Evolutionary conservation across 1,140 invertebrate genomes (phyloP).

Genomic region (Marisa cornuarietis): DNA sequence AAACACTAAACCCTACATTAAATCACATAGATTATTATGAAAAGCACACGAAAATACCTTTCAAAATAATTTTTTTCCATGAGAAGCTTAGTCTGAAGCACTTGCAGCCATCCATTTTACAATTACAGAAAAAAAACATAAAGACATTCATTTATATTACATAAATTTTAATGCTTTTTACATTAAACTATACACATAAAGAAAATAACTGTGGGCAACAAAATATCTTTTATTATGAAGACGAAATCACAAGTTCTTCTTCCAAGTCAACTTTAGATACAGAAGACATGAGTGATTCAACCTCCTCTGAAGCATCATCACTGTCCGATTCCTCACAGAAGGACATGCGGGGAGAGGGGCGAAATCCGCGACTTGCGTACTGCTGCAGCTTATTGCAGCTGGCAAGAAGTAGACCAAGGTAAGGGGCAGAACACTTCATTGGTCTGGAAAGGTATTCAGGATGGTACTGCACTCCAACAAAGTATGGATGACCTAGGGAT

Average conservation of each 20-base stretch:
- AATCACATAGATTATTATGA: no score
- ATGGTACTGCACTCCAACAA: conserved; percentile 96
- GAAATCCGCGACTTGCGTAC: conserved; percentile 47
- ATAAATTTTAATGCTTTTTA: no score
- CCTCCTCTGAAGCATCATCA: conserved; percentile 21
- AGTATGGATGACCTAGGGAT: conserved; percentile 83
- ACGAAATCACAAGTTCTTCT: neutral
- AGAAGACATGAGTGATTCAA: conserved; percentile 2
- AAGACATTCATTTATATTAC: no score
- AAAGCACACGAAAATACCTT: no score
- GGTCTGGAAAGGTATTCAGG: conserved; percentile 97
- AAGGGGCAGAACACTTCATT: conserved; percentile 92
- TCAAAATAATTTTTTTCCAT: no score
- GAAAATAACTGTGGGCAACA: no score
- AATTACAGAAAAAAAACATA: no score
- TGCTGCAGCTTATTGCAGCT: conserved; percentile 50
- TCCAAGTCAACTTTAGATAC: neutral
- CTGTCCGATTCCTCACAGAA: conserved; percentile 50
- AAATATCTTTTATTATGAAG: no score
- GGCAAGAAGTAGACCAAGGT: conserved; percentile 89
- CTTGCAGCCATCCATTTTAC: no score
- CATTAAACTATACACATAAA: no score
- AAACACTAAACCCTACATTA: no score
- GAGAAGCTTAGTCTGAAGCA: no score
- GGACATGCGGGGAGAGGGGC: conserved; percentile 56